Conservation (phyloP, 2,113 vertebrate species). For the Aegithalos caudatus region DNA sequence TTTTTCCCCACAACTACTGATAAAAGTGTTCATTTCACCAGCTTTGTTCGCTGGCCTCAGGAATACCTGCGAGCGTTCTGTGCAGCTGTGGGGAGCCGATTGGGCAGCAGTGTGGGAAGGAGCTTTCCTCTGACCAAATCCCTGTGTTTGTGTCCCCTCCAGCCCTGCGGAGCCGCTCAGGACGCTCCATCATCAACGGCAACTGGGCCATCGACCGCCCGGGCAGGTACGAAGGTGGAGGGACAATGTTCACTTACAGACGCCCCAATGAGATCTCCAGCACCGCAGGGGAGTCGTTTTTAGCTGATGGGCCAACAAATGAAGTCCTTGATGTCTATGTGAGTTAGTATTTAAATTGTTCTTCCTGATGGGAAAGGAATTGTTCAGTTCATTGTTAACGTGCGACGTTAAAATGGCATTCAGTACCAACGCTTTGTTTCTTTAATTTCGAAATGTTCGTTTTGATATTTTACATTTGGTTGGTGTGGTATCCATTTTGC, state of each 20-base stretch:
- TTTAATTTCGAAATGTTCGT: not conserved
- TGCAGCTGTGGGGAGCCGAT: not conserved
- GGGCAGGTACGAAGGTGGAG: slow-evolving; percentile 89
- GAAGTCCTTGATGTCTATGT: slow-evolving; percentile 95
- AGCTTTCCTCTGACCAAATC: not conserved
- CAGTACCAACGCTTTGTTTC: not conserved
- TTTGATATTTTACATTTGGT: not conserved
- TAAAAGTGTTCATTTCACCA: not conserved
- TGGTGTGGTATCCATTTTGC: not conserved
- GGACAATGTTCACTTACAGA: slow-evolving; percentile 93
- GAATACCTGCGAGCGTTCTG: not conserved
- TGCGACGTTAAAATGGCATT: not conserved
- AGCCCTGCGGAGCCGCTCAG: slow-evolving; percentile 89
- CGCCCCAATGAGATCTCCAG: slow-evolving; percentile 95
- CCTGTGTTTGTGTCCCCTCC: slow-evolving; percentile 10
- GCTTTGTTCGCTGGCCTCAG: not conserved
- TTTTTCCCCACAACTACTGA: not conserved
- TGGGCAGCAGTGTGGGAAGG: not conserved
- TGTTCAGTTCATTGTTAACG: not conserved
- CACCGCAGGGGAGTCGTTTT: slow-evolving; percentile 89
- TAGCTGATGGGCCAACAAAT: slow-evolving; percentile 93
- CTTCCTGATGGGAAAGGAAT: not conserved
- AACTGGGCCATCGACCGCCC: slow-evolving; percentile 97
- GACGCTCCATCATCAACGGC: slow-evolving; percentile 92
- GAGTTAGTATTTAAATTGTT: slow-evolving; percentile 62